These are phyloP conservation scores for Eubasilissa splendida DNA, from an alignment of 2,888 invertebrate genomes.

Conservation along the genomic window DNA sequence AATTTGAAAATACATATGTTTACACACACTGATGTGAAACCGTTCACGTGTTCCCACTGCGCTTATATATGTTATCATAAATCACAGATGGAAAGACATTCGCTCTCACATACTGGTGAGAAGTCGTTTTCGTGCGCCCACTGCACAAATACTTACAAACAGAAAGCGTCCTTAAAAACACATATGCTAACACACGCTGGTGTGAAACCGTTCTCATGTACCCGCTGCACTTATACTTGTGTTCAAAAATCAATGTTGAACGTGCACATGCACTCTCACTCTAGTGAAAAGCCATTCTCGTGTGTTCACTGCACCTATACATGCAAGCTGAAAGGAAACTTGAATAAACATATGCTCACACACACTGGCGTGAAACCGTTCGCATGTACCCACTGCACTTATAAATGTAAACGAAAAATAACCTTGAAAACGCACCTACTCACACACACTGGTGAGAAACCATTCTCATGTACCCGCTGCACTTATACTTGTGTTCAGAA, in stretches of 20 bases:
- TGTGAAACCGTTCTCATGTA: background rate
- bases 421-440: slow-evolving; percentile 5
- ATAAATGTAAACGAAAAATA: background rate
- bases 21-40: background rate
- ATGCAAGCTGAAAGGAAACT: background rate
- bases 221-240: background rate
- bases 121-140: too few relatives aligned
- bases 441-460: background rate
- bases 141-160: too few relatives aligned
- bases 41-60: background rate
- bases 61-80: background rate
- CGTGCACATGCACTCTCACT: background rate
- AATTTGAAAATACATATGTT: too few relatives aligned
- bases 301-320: background rate
- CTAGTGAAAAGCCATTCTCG: background rate
- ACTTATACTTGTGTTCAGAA: background rate
- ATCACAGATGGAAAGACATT: too few relatives aligned
- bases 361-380: too few relatives aligned
- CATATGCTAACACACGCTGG: background rate
- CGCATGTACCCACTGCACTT: background rate
- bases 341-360: background rate
- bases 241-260: background rate
- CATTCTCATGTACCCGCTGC: background rate
- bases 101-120: too few relatives aligned
- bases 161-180: background rate